Base-by-base conservation (phyloP, 2,113 vertebrate genomes). In the Gila orcuttii region DNA sequence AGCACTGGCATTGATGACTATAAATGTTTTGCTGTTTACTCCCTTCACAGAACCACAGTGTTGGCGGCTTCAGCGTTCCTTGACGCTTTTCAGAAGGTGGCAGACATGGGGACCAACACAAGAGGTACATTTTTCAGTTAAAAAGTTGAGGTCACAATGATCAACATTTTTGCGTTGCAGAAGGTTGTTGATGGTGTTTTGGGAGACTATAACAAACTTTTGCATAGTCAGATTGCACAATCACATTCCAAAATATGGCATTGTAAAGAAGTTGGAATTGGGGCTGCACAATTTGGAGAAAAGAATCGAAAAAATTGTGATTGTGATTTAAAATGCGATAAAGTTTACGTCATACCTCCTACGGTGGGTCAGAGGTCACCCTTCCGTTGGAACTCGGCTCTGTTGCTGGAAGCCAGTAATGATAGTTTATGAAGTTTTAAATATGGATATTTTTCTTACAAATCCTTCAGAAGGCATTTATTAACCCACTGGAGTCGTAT, bases 1-100 rank as follows among this genome's bases (percentile, higher is more conserved):
- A 7, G 7, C 52, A n/a, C 31, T 78, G 76, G 85, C 9, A 33
- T 9, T 85, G 66, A 77, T 47, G 33, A 8, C 42, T 31, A 2
- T 81, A 55, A 21, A 55, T 80, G 36, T 86, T 69, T 86, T 68
- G 66, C 25, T 45, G 36, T 75, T 79, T 80, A 10, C 52, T 84
- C 80, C 90, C 3, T 89, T 89, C 91, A 64, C 93, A 99, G 98
- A 96, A 99, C 98, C 86, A 99, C 98, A 0, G 96, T 98, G 93
- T 94, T 99, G 95, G 97, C 97, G 47, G 96, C 97, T 2, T 96
- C 97, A 84, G 97, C 98, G 89, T 99, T 99, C 93, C 92, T 99
- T 89, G 98, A 99, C 92, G 97, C 98, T 92, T 99, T 99, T 96
- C 98, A 99, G 95, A 99, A 99, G 94, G 97, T 99, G 93, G 98